These are phyloP conservation scores for Phrynocephalus versicolor DNA, from an alignment of 2,113 vertebrate species.

Conservation along the genomic window DNA sequence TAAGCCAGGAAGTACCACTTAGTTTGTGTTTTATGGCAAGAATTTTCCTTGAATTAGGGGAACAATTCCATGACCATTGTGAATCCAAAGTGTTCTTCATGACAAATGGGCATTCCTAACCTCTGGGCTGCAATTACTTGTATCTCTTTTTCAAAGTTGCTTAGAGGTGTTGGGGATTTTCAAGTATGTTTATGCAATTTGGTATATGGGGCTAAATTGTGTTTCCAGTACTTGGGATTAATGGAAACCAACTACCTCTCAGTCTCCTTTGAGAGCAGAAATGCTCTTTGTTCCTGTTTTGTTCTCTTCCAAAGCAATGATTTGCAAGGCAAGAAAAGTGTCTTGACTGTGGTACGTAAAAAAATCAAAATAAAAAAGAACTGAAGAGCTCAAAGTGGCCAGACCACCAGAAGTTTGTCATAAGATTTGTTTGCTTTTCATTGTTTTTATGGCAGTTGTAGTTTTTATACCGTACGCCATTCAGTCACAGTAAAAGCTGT, in stretches of 20 bases:
- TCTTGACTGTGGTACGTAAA: not conserved
- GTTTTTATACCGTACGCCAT: no score
- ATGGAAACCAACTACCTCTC: not conserved
- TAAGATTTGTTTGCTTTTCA: not conserved
- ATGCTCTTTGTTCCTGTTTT: not conserved
- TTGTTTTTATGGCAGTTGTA: not conserved
- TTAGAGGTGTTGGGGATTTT: no score
- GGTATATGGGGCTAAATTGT: not conserved
- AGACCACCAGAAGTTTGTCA: not conserved
- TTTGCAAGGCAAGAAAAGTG: not conserved
- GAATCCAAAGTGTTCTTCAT: not conserved
- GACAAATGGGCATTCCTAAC: not conserved
- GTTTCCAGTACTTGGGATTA: not conserved
- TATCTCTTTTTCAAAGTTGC: not conserved
- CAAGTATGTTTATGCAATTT: not conserved
- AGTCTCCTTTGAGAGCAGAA: not conserved
- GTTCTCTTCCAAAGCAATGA: not conserved
- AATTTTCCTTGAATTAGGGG: not conserved
- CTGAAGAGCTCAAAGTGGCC: not conserved
- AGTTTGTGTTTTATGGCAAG: not conserved
- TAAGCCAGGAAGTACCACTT: not conserved
- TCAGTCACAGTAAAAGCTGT: no score
- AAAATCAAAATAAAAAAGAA: not conserved
- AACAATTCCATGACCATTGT: not conserved
- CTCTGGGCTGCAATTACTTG: not conserved